Percentiles rank a stretch among this genome's conserved stretches.
Conservation (phyloP, 2,888 invertebrate species). For the Sinodicranocentrus sp. region DNA sequence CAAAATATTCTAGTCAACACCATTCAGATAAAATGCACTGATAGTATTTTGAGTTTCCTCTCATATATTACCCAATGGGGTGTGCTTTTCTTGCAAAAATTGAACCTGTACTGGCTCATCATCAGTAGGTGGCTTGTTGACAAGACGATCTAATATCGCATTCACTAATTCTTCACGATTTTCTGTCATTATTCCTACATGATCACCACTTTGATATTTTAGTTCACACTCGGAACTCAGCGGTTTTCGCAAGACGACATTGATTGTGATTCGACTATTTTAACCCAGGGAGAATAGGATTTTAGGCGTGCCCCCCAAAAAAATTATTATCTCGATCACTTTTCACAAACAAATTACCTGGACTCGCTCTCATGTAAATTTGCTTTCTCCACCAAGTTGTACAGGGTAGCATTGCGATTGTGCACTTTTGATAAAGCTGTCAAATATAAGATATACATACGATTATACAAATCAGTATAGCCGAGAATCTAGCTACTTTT, state of each 20-base stretch:
- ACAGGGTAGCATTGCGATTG: slow-evolving; percentile 83
- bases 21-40: no score
- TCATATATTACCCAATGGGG: slow-evolving; percentile 91
- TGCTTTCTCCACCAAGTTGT: slow-evolving; percentile 79
- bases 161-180: slow-evolving; percentile 90
- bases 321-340: no score
- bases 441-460: no score
- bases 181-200: slow-evolving; percentile 92
- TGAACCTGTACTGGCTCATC: slow-evolving; percentile 86
- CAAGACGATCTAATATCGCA: slow-evolving; percentile 85
- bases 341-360: no score
- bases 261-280: slow-evolving; percentile 82
- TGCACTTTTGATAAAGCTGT: slow-evolving; percentile 85
- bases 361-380: slow-evolving; percentile 79
- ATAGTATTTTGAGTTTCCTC: no score
- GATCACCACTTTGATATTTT: slow-evolving; percentile 93
- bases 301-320: no score
- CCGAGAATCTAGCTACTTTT: no score
- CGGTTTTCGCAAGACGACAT: slow-evolving; percentile 80
- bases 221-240: slow-evolving; percentile 80
- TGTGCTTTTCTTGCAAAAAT: slow-evolving; percentile 90
- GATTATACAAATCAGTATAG: no score
- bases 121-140: slow-evolving; percentile 84
- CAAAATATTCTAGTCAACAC: no score
- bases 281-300: no score